Conservation (phyloP, 2,888 invertebrate genomes). For the Leptopilina myrica region DNA sequence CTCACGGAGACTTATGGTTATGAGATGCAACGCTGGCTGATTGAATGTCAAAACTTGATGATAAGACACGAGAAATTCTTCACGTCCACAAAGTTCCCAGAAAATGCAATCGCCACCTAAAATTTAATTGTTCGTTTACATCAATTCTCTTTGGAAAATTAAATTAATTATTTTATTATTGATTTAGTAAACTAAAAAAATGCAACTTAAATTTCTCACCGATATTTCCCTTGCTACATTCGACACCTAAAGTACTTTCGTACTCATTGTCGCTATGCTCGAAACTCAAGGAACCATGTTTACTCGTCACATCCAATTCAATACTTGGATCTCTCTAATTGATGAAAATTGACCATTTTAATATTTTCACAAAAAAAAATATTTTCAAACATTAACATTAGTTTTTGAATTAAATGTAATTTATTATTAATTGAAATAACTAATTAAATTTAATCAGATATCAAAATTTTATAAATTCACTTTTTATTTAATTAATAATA, state of each 20-base stretch:
- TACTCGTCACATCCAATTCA: slow-evolving; percentile 80
- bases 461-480: too few relatives aligned
- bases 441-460: too few relatives aligned
- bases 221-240: slow-evolving; percentile 72
- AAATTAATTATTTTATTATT: not conserved
- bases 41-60: slow-evolving; percentile 82
- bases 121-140: slow-evolving; percentile 37
- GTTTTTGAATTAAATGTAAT: too few relatives aligned
- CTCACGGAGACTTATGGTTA: slow-evolving; percentile 84
- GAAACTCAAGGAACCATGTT: slow-evolving; percentile 80
- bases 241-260: slow-evolving; percentile 74
- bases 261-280: slow-evolving; percentile 77
- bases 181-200: too few relatives aligned
- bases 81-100: slow-evolving; percentile 89
- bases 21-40: slow-evolving; percentile 78
- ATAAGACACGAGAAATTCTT: slow-evolving; percentile 84
- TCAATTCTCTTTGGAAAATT: not conserved
- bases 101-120: slow-evolving; percentile 78
- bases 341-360: not conserved
- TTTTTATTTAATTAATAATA: too few relatives aligned
- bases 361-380: slow-evolving; percentile 50
- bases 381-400: not conserved
- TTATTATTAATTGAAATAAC: too few relatives aligned
- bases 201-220: slow-evolving; percentile 60
- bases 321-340: slow-evolving; percentile 77